Conservation (phyloP, 2,888 invertebrate species). For the Schrankia costaestrigalis region DNA sequence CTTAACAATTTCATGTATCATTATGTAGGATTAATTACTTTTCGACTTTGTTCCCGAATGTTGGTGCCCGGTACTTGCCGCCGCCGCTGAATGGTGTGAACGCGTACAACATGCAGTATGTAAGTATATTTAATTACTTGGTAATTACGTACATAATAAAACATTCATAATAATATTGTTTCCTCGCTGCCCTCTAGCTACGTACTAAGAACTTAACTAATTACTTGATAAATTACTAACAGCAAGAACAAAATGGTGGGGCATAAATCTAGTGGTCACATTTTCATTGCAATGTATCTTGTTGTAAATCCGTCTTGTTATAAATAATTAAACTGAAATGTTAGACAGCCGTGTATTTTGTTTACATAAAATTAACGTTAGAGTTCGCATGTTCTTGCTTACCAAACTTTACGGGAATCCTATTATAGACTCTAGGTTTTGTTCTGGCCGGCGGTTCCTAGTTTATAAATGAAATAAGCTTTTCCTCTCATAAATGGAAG, state of each 20-base stretch:
- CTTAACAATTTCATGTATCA: conserved; percentile 26
- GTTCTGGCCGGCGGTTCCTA: too few species aligned
- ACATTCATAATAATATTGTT: conserved; percentile 23
- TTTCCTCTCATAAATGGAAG: too few species aligned
- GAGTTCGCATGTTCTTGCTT: too few species aligned
- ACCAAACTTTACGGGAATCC: too few species aligned
- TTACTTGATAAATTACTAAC: conserved; percentile 30
- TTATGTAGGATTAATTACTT: conserved; percentile 31
- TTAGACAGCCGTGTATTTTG: too few species aligned
- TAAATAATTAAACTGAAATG: too few species aligned
- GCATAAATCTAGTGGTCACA: conserved; percentile 33
- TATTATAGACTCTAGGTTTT: background rate
- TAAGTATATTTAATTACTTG: conserved; percentile 53
- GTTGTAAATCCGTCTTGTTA: too few species aligned
- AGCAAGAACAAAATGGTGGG: conserved; percentile 38
- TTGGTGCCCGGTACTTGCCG: conserved; percentile 29
- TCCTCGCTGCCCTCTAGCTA: conserved; percentile 26
- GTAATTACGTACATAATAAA: conserved; percentile 32
- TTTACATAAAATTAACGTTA: too few species aligned
- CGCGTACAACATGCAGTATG: conserved; percentile 54
- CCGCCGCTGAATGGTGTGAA: conserved; percentile 35
- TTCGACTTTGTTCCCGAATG: conserved; percentile 49
- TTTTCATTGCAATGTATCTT: conserved; percentile 12
- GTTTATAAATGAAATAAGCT: too few species aligned
- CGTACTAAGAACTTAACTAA: conserved; percentile 38